Conservation (phyloP, 2,797 vertebrate genomes). For the Pseudochirops cupreus region DNA sequence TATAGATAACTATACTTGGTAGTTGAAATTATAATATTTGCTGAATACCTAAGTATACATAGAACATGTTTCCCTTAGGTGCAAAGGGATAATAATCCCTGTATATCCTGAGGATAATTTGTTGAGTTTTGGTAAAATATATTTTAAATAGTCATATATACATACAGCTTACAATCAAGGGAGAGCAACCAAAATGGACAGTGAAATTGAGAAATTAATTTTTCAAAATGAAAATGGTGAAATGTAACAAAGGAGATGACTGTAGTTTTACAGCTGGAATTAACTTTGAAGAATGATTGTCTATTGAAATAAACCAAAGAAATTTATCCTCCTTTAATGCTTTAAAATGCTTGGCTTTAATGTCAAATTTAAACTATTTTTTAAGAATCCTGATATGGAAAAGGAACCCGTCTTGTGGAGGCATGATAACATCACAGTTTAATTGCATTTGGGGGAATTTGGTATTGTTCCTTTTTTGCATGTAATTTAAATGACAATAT, state of each 20-base stretch:
- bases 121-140: neutral
- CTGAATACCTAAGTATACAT: neutral
- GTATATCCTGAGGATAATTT: neutral
- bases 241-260: neutral
- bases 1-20: neutral
- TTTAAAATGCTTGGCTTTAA: neutral
- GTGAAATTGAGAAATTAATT: neutral
- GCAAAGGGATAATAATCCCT: neutral
- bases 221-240: neutral
- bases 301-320: neutral
- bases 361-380: conserved; percentile 4
- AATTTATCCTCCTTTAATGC: conserved; percentile 8
- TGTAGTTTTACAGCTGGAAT: conserved; percentile 9
- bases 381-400: conserved; percentile 5
- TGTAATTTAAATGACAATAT: conserved; percentile 10
- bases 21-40: neutral
- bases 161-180: neutral
- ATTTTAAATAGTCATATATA: neutral
- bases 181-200: neutral
- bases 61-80: neutral
- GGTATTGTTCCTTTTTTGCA: conserved; percentile 13
- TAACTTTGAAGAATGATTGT: conserved; percentile 9
- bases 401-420: conserved; percentile 23
- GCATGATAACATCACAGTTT: neutral
- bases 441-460: conserved; percentile 14